Conservation (phyloP, 2,113 vertebrate genomes). For the Spilogale gracilis region DNA sequence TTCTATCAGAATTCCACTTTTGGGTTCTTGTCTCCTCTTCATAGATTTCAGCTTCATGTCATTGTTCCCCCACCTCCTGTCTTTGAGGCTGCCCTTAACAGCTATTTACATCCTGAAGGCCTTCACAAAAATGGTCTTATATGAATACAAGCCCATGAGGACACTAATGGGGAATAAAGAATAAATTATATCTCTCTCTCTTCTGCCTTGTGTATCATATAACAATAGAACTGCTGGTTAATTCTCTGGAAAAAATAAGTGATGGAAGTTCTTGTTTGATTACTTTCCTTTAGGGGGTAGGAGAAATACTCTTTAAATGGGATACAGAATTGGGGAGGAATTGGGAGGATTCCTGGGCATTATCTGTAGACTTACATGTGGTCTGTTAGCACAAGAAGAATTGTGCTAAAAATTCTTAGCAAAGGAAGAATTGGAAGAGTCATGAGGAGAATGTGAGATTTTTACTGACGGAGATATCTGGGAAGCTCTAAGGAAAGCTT, state of each 20-base stretch:
- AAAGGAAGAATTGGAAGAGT: not conserved
- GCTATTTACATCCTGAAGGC: not conserved
- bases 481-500: not conserved
- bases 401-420: not conserved
- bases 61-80: not conserved
- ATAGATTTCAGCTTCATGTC: conserved; percentile 36
- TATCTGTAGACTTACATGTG: not conserved
- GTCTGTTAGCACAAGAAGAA: not conserved
- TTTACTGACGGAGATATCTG: not conserved
- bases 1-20: not conserved
- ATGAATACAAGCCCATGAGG: not conserved
- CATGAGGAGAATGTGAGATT: not conserved
- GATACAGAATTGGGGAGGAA: not conserved
- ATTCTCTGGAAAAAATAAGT: not conserved
- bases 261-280: not conserved
- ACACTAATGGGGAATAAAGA: not conserved
- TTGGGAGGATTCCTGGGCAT: not conserved
- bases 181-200: conserved; percentile 14
- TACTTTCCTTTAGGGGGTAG: not conserved
- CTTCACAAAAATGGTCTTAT: not conserved
- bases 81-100: not conserved
- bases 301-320: not conserved
- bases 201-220: not conserved
- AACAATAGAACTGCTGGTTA: not conserved
- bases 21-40: not conserved